phyloP scores from a whole-genome alignment of 2,888 invertebrate species.

The Rosalia funebris region DNA sequence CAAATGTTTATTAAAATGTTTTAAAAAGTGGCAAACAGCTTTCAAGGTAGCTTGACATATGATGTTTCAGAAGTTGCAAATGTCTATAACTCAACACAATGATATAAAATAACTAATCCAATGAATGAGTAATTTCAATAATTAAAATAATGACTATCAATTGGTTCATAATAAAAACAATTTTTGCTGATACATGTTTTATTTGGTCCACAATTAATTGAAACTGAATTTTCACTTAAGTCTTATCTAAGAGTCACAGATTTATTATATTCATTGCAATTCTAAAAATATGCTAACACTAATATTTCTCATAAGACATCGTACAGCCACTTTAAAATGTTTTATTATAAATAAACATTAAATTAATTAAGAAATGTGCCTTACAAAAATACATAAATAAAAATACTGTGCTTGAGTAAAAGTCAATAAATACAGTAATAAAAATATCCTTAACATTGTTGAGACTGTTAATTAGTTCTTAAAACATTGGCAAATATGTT shows the following conservation, averaged over 20 bases:
- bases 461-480: neutral
- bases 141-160: too few relatives aligned
- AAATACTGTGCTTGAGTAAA: slow-evolving; percentile 22
- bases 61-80: too few relatives aligned
- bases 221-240: slow-evolving; percentile 28
- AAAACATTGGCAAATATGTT: slow-evolving; percentile 13
- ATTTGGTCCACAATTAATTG: slow-evolving; percentile 48
- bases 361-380: slow-evolving; percentile 7
- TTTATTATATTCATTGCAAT: slow-evolving; percentile 25
- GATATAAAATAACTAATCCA: too few relatives aligned
- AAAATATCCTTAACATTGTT: slow-evolving; percentile 5
- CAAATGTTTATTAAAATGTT: too few relatives aligned
- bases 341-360: slow-evolving; percentile 3
- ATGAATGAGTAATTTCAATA: too few relatives aligned
- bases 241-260: slow-evolving; percentile 29
- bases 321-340: slow-evolving; percentile 20
- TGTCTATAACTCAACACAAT: too few relatives aligned
- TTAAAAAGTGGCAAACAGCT: too few relatives aligned
- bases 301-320: slow-evolving; percentile 30
- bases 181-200: slow-evolving; percentile 27
- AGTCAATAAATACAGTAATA: neutral
- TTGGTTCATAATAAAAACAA: slow-evolving; percentile 10
- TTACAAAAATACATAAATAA: slow-evolving; percentile 19
- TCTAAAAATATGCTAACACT: slow-evolving; percentile 23
- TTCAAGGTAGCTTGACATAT: too few relatives aligned